Conservation (phyloP, 2,113 vertebrate genomes). For the Tetrao urogallus region DNA sequence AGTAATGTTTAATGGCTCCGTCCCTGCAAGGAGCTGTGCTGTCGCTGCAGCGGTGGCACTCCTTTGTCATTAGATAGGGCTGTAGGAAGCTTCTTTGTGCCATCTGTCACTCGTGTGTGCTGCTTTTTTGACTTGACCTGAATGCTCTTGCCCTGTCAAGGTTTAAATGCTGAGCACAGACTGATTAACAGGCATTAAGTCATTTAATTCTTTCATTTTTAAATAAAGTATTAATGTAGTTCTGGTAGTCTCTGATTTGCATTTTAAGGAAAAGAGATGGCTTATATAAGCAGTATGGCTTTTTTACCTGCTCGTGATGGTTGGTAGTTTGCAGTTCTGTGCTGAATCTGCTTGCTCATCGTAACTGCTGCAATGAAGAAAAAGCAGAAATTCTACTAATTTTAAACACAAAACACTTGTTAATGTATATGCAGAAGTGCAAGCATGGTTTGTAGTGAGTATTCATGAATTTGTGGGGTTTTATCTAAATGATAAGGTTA, state of each 20-base stretch:
- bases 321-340: neutral
- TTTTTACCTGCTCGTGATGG: neutral
- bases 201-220: conserved; percentile 34
- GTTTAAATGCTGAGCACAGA: conserved; percentile 16
- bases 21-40: neutral
- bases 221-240: neutral
- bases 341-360: neutral
- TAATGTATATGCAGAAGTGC: neutral
- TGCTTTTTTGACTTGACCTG: conserved; percentile 38
- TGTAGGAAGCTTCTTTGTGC: neutral
- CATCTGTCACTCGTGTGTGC: neutral
- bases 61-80: neutral
- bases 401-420: neutral
- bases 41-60: neutral
- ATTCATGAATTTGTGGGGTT: neutral
- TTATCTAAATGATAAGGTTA: neutral
- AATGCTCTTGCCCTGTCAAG: neutral
- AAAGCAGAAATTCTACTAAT: neutral
- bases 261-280: neutral
- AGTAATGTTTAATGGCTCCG: neutral
- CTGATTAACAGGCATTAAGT: conserved; percentile 28
- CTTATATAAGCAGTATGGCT: neutral
- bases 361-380: neutral
- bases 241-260: neutral
- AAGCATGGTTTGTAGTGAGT: neutral